Conservation (phyloP, 2,888 invertebrate species). For the Silvanus unidentatus region DNA sequence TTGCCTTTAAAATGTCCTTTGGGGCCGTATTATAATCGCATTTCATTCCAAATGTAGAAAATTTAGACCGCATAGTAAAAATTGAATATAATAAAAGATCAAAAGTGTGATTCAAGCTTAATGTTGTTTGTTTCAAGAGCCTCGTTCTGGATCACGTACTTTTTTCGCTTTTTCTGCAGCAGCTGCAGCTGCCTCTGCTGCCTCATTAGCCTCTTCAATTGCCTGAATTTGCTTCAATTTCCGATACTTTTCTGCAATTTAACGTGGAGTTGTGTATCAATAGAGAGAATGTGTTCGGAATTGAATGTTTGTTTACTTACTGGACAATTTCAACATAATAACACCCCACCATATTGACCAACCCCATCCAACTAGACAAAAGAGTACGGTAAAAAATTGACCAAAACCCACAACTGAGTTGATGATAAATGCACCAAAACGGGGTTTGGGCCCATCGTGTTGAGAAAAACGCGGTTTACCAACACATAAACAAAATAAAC, state of each 20-base stretch:
- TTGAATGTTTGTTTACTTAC: constrained; percentile 58
- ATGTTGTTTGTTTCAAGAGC: constrained; percentile 35
- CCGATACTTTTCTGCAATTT: constrained; percentile 56
- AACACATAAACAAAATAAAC: constrained; percentile 79
- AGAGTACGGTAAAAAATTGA: constrained; percentile 89
- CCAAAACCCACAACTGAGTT: constrained; percentile 80
- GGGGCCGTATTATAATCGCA: too few relatives aligned
- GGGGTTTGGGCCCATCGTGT: constrained; percentile 68
- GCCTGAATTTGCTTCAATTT: constrained; percentile 56
- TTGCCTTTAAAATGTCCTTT: too few relatives aligned
- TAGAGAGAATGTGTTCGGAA: constrained; percentile 25
- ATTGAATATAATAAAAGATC: too few relatives aligned
- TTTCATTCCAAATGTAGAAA: too few relatives aligned
- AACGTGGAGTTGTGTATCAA: too few relatives aligned
- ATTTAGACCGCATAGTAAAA: too few relatives aligned
- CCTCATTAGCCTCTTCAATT: constrained; percentile 37
- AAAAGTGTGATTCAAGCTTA: too few relatives aligned
- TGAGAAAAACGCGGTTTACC: constrained; percentile 84
- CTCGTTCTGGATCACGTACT: constrained; percentile 41
- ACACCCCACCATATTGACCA: constrained; percentile 99
- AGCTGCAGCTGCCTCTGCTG: constrained; percentile 40
- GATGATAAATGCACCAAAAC: constrained; percentile 77
- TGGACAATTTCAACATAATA: constrained; percentile 81
- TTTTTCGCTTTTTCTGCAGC: constrained; percentile 43
- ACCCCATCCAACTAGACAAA: constrained; percentile 94